Conservation (phyloP, 2,888 invertebrate species). For the Drosophila anomalata region DNA sequence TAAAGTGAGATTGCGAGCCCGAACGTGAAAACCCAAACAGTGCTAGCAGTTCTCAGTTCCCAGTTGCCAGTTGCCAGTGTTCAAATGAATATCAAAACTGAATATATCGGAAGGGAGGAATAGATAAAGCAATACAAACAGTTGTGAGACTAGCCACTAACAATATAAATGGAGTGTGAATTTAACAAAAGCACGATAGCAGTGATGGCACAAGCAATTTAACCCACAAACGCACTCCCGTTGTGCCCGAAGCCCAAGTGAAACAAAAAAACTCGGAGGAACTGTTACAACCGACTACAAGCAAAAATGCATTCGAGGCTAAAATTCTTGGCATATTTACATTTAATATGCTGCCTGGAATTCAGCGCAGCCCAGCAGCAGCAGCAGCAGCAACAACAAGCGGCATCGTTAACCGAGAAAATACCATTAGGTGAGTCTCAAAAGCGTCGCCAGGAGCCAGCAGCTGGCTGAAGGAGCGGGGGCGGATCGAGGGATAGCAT, state of each 20-base stretch:
- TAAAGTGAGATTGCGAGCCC: constrained; percentile 26
- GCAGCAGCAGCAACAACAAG: constrained; percentile 50
- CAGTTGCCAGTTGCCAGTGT: not conserved
- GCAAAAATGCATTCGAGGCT: constrained; percentile 82
- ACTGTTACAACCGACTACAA: constrained; percentile 36
- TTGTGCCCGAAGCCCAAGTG: constrained; percentile 20
- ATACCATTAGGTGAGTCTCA: constrained; percentile 83
- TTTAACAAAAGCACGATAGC: not conserved
- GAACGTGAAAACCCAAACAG: not conserved
- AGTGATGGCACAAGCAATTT: constrained; percentile 35
- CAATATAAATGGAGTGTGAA: not conserved
- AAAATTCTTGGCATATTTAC: constrained; percentile 81
- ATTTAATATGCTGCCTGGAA: constrained; percentile 81
- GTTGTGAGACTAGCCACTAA: not conserved
- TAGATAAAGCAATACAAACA: constrained; percentile 3
- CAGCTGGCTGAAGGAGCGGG: not conserved
- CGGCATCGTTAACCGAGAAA: constrained; percentile 83
- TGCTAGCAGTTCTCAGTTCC: too few relatives aligned
- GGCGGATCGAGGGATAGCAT: not conserved
- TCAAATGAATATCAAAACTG: not conserved
- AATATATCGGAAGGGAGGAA: not conserved
- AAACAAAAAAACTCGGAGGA: constrained; percentile 18
- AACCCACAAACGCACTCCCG: constrained; percentile 23
- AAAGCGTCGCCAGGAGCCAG: constrained; percentile 46
- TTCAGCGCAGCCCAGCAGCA: constrained; percentile 71